phyloP scores from a whole-genome alignment of 2,888 invertebrate genomes.

The Alviniconcha strummeri region DNA sequence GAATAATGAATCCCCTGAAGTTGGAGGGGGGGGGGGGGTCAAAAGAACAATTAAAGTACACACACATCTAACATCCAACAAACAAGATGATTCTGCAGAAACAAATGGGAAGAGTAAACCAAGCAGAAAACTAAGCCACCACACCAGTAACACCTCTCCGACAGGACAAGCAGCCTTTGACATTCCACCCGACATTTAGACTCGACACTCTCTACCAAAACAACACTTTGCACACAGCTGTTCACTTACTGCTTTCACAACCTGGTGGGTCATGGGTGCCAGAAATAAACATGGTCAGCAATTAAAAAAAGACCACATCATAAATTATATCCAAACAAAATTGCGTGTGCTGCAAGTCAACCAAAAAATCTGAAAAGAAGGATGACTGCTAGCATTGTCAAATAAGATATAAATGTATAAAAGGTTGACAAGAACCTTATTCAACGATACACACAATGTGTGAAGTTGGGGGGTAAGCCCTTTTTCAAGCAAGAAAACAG shows the following conservation, averaged over 20 bases:
- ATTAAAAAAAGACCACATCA: too few relatives aligned
- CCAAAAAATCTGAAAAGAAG: background rate
- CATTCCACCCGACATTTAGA: too few relatives aligned
- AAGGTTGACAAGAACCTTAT: background rate
- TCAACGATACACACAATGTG: too few relatives aligned
- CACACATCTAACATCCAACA: background rate
- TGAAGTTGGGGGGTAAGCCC: too few relatives aligned
- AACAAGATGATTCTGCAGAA: background rate
- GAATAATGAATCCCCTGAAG: too few relatives aligned
- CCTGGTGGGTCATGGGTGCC: background rate
- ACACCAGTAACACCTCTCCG: background rate
- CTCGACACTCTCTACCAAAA: background rate
- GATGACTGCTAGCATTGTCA: background rate
- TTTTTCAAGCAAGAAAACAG: too few relatives aligned
- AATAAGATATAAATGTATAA: background rate
- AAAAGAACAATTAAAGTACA: background rate
- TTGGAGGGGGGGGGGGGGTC: too few relatives aligned
- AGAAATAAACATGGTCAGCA: background rate
- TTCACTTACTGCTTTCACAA: conserved; percentile 25
- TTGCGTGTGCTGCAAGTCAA: too few relatives aligned
- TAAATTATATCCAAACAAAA: too few relatives aligned
- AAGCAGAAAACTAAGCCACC: background rate
- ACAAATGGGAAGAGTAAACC: background rate
- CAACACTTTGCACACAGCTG: background rate
- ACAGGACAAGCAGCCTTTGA: background rate